A percentile compares a stretch with the other conserved stretches of the same genome.
Evolutionary conservation across 2,888 invertebrate genomes (phyloP).

Genomic region (Brassicogethes aeneus): DNA sequence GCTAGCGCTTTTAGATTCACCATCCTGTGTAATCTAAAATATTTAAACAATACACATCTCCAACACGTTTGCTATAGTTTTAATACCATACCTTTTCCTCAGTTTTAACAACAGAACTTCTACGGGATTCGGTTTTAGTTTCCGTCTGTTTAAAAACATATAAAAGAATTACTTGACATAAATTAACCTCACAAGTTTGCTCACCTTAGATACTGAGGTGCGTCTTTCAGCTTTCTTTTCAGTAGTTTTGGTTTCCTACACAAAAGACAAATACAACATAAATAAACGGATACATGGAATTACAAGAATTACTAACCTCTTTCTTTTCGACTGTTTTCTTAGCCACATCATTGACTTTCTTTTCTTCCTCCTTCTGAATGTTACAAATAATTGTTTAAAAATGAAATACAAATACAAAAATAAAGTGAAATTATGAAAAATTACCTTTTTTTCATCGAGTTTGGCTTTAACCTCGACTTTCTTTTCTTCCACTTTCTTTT

Average conservation of each 20-base stretch:
- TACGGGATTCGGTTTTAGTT: slow-evolving; percentile 35
- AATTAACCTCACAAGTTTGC: slow-evolving; percentile 4
- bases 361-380: slow-evolving; percentile 31
- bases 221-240: slow-evolving; percentile 44
- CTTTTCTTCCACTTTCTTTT: slow-evolving; percentile 32
- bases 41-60: slow-evolving; percentile 4
- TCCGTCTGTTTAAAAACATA: slow-evolving; percentile 28
- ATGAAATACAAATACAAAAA: slow-evolving; percentile 3
- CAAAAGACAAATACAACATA: slow-evolving; percentile 17
- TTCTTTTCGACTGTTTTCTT: slow-evolving; percentile 31
- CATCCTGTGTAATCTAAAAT: slow-evolving; percentile 34
- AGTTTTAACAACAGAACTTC: slow-evolving; percentile 35
- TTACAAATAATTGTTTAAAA: slow-evolving; percentile 3
- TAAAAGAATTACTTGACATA: slow-evolving; percentile 10
- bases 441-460: slow-evolving; percentile 30
- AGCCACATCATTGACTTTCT: slow-evolving; percentile 34
- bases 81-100: slow-evolving; percentile 37
- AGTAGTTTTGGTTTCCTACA: slow-evolving; percentile 48
- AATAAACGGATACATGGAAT: slow-evolving; percentile 12
- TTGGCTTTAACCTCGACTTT: slow-evolving; percentile 19
- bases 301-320: slow-evolving; percentile 26
- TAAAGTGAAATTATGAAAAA: slow-evolving; percentile 1
- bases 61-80: background rate
- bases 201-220: slow-evolving; percentile 33
- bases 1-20: slow-evolving; percentile 32